A percentile compares a stretch with the other conserved stretches of the same genome.
These are phyloP conservation scores for Sturnus vulgaris DNA, from an alignment of 2,113 vertebrate genomes.

Conservation along the genomic window DNA sequence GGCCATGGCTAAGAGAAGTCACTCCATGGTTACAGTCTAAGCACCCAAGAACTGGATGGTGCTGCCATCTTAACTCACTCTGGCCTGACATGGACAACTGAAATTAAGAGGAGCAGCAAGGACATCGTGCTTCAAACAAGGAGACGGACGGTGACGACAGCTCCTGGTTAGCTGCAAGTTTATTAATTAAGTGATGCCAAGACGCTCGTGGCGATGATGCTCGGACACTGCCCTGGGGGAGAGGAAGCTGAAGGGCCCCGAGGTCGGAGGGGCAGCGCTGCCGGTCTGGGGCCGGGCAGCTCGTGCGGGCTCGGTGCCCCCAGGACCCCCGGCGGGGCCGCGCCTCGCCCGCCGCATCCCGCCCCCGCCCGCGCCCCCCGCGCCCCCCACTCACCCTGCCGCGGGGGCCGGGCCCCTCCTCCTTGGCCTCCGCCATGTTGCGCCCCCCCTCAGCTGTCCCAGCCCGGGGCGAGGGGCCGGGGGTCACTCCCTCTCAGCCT, in stretches of 20 bases:
- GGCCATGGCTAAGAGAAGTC: neutral
- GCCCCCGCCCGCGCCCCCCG: too few relatives aligned
- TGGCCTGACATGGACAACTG: neutral
- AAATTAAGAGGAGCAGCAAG: neutral
- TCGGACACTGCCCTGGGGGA: neutral
- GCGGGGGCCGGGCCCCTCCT: too few relatives aligned
- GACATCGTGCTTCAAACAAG: neutral
- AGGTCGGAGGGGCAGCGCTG: neutral
- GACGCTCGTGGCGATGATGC: accelerated
- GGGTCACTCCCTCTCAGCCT: too few relatives aligned
- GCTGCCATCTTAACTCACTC: neutral
- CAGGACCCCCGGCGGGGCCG: neutral
- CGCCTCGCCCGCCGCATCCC: neutral
- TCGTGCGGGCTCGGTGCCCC: neutral
- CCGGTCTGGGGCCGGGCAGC: neutral
- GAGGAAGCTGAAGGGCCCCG: neutral
- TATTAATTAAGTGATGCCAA: neutral
- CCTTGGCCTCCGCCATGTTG: too few relatives aligned
- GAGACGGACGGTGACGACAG: neutral
- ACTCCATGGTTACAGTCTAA: accelerated
- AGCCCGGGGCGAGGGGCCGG: too few relatives aligned
- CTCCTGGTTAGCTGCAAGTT: neutral
- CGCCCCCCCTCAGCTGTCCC: too few relatives aligned
- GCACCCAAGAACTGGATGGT: neutral
- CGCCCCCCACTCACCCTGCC: too few relatives aligned